Evolutionary conservation across 2,797 vertebrate species (phyloP), one percentile per base, ranked within the genome.

Genomic region (Channa striata): DNA sequence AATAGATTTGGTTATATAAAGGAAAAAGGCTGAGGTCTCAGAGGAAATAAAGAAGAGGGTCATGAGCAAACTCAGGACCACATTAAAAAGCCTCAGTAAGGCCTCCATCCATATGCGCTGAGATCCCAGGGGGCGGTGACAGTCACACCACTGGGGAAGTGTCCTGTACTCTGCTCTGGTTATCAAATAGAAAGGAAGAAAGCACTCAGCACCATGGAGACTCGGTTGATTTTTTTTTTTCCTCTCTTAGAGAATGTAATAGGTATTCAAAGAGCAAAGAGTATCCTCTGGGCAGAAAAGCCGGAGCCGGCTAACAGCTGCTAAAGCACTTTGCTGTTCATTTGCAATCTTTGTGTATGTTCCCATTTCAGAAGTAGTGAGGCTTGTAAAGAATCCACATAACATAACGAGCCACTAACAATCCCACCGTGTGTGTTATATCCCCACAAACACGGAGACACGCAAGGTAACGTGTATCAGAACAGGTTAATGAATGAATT

Each of bases 121-220:
- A 11, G 49, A 43, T 67, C 86, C 59, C 74, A 36, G 20, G 61
- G 60, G 74, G 34, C 21, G 0, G 53, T 62, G 59, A 71, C 70
- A 37, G 76, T 64, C 20, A 34, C 0, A 10, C 49, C 78, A 34
- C 72, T 13, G 33, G 80, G 71, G 68, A 78, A 21, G 49, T 25
- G 71, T 73, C 68, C 81, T 67, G 66, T 65, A 19, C 72, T 66
- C 63, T 30, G 77, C 68, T 67, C 48, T 2, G 12, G 48, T 72
- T 80, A 72, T 69, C 72, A 72, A 80, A 65, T 36, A 60, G 20
- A 77, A 62, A 58, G 42, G 13, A 64, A 63, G 30, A 65, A 63
- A 83, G 65, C 77, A 67, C 73, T 80, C 73, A 68, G 40, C 48
- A 51, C 30, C 34, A 14, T 3, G 4, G 14, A 52, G 39, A 36